A percentile compares a stretch with the other conserved stretches of the same genome.
Evolutionary conservation across 2,113 vertebrate species (phyloP).

Genomic region (Eonycteris spelaea): DNA sequence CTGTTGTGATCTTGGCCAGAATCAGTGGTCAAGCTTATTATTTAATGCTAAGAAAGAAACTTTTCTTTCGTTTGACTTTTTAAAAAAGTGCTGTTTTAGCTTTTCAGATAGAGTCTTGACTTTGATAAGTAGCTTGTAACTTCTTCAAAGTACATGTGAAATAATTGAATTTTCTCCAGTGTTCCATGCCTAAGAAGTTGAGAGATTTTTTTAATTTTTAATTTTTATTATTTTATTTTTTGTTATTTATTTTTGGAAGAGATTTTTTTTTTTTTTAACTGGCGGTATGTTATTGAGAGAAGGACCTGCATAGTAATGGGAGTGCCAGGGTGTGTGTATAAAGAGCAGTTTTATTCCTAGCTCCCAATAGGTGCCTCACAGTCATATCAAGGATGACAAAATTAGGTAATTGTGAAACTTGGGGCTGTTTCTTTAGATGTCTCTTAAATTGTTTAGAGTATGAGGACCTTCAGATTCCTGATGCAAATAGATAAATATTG

Average conservation of each 20-base stretch:
- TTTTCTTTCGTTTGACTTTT: neutral
- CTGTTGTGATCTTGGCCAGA: neutral
- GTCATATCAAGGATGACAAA: neutral
- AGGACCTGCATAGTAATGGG: accelerated
- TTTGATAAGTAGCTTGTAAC: conserved; percentile 11
- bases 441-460: neutral
- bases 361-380: neutral
- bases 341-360: neutral
- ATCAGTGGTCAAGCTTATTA: neutral
- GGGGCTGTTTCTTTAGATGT: neutral
- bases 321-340: accelerated
- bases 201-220: neutral
- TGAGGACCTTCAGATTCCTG: neutral
- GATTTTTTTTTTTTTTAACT: neutral
- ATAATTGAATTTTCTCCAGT: conserved; percentile 15
- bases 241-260: neutral
- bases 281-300: neutral
- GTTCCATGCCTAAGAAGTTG: neutral
- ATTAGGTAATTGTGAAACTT: neutral
- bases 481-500: neutral
- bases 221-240: no score
- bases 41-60: neutral
- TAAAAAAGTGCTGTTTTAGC: neutral
- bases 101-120: conserved; percentile 25
- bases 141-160: neutral